Percentiles rank a stretch among this genome's conserved stretches.
Evolutionary conservation across 2,888 invertebrate species (phyloP).

Genomic region (Xanthia togata): DNA sequence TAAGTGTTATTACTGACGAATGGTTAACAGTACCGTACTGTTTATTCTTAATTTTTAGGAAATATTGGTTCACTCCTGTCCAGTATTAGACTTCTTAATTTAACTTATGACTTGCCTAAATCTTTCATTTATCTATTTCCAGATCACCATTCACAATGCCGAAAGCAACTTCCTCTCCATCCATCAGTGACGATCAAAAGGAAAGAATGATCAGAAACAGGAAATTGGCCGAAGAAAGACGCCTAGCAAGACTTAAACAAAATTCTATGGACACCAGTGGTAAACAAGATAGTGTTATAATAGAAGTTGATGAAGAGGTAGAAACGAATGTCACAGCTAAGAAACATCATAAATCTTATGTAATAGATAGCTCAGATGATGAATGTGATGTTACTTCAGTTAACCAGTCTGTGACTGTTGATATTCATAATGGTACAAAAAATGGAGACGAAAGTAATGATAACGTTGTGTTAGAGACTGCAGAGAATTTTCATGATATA

Average conservation of each 20-base stretch:
- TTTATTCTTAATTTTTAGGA: background rate
- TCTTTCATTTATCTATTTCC: constrained; percentile 56
- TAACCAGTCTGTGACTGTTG: constrained; percentile 68
- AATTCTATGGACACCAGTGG: constrained; percentile 40
- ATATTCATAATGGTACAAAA: constrained; percentile 67
- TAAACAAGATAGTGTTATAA: constrained; percentile 29
- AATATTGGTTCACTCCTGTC: background rate
- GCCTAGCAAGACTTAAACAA: constrained; percentile 88
- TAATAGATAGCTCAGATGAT: constrained; percentile 70
- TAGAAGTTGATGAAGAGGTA: constrained; percentile 50
- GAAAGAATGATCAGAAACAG: constrained; percentile 93
- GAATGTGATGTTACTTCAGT: constrained; percentile 66
- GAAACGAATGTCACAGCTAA: constrained; percentile 38
- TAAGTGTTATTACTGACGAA: background rate
- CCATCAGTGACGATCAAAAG: constrained; percentile 91
- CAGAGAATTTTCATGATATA: constrained; percentile 12
- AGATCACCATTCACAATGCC: constrained; percentile 78
- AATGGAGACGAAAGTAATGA: constrained; percentile 7
- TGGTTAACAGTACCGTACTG: background rate
- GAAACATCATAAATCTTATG: constrained; percentile 46
- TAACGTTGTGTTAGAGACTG: background rate
- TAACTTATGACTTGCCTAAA: background rate
- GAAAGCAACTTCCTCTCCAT: constrained; percentile 86
- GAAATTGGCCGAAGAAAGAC: constrained; percentile 91
- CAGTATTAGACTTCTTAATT: background rate